These are phyloP conservation scores for Montipora cactus DNA, from an alignment of 64 coral and sea anemone genomes.

Conservation along the genomic window DNA sequence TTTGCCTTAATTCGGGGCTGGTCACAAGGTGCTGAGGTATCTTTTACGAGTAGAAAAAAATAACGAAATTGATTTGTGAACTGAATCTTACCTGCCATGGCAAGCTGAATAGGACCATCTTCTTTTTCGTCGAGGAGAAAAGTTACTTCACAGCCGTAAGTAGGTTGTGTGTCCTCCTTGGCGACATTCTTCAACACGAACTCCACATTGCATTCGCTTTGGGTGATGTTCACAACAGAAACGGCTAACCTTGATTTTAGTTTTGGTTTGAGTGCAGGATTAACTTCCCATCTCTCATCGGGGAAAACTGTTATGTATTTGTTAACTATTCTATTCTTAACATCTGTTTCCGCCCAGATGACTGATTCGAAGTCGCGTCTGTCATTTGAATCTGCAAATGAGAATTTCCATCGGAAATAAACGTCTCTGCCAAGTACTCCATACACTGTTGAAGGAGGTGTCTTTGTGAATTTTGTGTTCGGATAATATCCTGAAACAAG, in stretches of 20 bases:
- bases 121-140: neutral
- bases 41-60: neutral
- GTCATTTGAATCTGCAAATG: neutral
- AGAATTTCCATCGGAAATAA: neutral
- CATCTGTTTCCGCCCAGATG: neutral
- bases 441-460: neutral
- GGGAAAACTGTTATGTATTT: neutral
- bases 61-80: neutral
- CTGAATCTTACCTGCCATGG: neutral
- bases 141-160: neutral
- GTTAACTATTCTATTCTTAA: fast-evolving
- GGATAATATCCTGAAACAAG: neutral
- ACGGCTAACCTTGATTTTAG: neutral
- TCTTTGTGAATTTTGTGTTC: neutral
- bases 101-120: neutral
- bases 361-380: neutral
- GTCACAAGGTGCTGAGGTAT: no score
- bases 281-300: neutral
- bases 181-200: neutral
- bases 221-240: neutral
- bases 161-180: neutral
- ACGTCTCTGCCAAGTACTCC: neutral
- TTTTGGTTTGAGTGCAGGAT: neutral
- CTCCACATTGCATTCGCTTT: neutral
- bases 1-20: no score